Base-by-base conservation (phyloP, 2,113 vertebrate species). In the Chunga burmeisteri region DNA sequence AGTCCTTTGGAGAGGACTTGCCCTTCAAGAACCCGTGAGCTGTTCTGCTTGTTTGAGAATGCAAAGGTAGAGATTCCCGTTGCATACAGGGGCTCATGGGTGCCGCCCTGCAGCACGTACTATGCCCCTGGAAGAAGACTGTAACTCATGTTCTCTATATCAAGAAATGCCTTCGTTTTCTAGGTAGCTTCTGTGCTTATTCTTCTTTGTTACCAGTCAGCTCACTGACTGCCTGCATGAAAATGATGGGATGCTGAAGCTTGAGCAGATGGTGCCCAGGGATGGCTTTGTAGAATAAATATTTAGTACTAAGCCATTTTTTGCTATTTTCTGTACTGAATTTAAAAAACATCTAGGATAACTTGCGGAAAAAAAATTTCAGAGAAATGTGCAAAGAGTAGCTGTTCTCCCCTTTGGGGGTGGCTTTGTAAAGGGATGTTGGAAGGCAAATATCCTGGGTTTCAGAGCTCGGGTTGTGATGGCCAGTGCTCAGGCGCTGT, bases 241-340 rank as follows among this genome's bases (percentile, higher is more conserved):
- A 83, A 88, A 77, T 15, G 66, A 91, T 32, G 84, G 81, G 67
- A 70, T 74, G 74, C 90, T 56, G 58, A 77, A 92, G 53, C 90
- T 65, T 46, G 87, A 95, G 93, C 92, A 97, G 94, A 96, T 94
- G 96, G 96, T 26, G n/a, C 85, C 50, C 68, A 77, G 58, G 62
- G 81, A 75, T 88, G 83, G 56, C 34, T 95, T 77, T 82, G 90
- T 61, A 80, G 75, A 95, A 95, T 94, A 96, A 96, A 95, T 94
- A 97, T 93, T 96, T 94, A 96, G 96, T 56, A 22, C 89, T 53
- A 46, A 87, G 61, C 44, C 13, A 11, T 55, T 72, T 89, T 87
- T 84, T 87, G 44, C 93, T 89, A 38, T 89, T 80, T 95, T 95
- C 55, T 94, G 15, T 56, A 52, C 70, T 65, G 81, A 88, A 81